Base-by-base conservation (phyloP, 2,888 invertebrate species). In the Polydrusus pterygomalis region DNA sequence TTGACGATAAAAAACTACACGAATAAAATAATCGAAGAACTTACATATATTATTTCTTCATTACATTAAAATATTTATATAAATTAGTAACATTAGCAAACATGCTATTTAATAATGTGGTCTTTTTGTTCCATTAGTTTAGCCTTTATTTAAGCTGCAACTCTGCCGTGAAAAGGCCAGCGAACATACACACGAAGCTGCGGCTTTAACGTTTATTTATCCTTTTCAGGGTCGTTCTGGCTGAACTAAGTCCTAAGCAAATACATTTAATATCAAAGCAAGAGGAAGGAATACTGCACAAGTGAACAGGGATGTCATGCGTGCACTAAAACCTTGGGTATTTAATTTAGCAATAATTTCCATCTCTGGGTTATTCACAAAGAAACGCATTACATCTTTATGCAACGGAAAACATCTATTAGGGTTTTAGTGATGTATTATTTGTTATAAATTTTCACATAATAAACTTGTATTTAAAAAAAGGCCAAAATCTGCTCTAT, bases 251-350 rank as follows among this genome's bases (percentile, higher is more conserved):
- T 51, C 34, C 20, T 51, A 20, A 45, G 49, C 49, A 49, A 64
- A 30, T 30, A 47, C 47, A 30, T 30, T 17, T 25, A n/a, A 64
- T 64, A 64, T 64, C 64, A 64, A 64, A 64, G 64, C 25, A 45
- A 63, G 17, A 63, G 34, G 47, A 49, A 64, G 49, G 49, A 49
- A 18, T 13, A 45, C 58, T 60, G 69, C 69, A 60, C 15, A 69
- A 20, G 40, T 60, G 69, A 58, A 60, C 15, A 60, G 30, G 40
- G 20, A 58, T 45, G 34, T 20, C 54, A 63, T 62, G 69, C 69
- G 62, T 69, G 63, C 63, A 68, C 78, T 78, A 78, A 78, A 78
- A 78, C 78, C 54, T 78, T 78, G 78, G 78, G 78, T 78, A 70
- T 18, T 60, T 38, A 60, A 54, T 64, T 49, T 51, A 69, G 69